Base-by-base conservation (phyloP, 1,140 invertebrate species). In the Hydropsyche tenuis region DNA sequence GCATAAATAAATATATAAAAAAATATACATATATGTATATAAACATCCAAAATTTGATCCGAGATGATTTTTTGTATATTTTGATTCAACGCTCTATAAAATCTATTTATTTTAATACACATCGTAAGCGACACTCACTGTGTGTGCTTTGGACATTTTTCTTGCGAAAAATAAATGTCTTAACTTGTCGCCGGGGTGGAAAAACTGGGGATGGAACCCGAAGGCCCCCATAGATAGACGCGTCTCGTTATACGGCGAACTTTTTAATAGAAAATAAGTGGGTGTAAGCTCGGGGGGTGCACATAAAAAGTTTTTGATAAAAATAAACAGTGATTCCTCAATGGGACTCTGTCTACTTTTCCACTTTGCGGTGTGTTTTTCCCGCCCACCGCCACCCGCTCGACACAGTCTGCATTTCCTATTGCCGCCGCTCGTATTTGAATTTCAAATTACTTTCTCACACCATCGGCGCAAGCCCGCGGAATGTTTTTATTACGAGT, bases 381-480 rank as follows among this genome's bases (percentile, higher is more conserved):
- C 65, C 48, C 20, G 6, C 14, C 65, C 65, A 18, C 56, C 5
- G 5, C 64, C 64, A 18, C 25, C 46, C 45, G 7, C 45, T 23
- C 16, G 11, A n/a, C 18, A 16, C 30, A 25, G 75, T 73, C 72
- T 75, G 75, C 71, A 70, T 76, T 74, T 74, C 72, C 75, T 63
- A 76, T 76, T 73, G 75, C 75, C 72, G 75, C 75, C 72, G 68
- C 16, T 72, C 68, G 72, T 74, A 76, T 76, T 76, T 76, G 75
- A 76, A 76, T 60, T 76, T 76, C 75, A 76, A 74, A 76, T 76
- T 71, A 74, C 75, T 76, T 37, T 72, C 75, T 76, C 75, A 74
- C 75, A 56, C 75, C 72, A 48, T n/a, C 63, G n/a, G 16, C 20
- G 45, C 11, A 43, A 60, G 9, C n/a, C 72, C 68, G 27, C 56